A percentile compares a stretch with the other conserved stretches of the same genome.
Conservation (phyloP, 2,888 invertebrate genomes). For the Andrena camellia region DNA sequence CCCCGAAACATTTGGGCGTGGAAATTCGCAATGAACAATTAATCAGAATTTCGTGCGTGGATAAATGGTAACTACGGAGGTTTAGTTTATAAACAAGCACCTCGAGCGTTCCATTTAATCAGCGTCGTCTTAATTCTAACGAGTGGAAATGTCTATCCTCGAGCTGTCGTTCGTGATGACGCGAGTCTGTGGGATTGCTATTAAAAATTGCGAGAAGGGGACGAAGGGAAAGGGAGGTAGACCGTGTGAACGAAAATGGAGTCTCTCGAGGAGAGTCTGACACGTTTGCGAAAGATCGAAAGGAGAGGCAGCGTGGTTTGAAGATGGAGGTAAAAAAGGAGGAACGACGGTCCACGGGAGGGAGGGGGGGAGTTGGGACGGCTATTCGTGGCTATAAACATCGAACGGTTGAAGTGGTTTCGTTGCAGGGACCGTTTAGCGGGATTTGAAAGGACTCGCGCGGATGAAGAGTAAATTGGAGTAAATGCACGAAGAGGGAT, state of each 20-base stretch:
- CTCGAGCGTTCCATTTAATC: constrained; percentile 28
- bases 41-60: too few species aligned
- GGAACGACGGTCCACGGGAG: not conserved
- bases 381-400: constrained; percentile 19
- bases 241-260: not conserved
- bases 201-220: not conserved
- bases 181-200: not conserved
- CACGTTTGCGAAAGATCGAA: constrained; percentile 7
- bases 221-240: not conserved
- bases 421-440: constrained; percentile 8
- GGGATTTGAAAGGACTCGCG: constrained; percentile 35
- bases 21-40: too few species aligned
- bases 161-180: constrained; percentile 23
- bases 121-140: constrained; percentile 21
- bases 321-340: not conserved
- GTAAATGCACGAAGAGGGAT: constrained; percentile 71
- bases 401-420: constrained; percentile 13
- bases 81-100: not conserved
- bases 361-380: constrained; percentile 23
- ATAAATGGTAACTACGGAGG: too few species aligned
- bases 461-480: constrained; percentile 50
- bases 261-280: not conserved
- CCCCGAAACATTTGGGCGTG: too few species aligned
- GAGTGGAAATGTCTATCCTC: constrained; percentile 24
- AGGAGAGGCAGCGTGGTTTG: too few species aligned